phyloP scores from a whole-genome alignment of 2,888 invertebrate genomes.

The Serrognathus titanus region DNA sequence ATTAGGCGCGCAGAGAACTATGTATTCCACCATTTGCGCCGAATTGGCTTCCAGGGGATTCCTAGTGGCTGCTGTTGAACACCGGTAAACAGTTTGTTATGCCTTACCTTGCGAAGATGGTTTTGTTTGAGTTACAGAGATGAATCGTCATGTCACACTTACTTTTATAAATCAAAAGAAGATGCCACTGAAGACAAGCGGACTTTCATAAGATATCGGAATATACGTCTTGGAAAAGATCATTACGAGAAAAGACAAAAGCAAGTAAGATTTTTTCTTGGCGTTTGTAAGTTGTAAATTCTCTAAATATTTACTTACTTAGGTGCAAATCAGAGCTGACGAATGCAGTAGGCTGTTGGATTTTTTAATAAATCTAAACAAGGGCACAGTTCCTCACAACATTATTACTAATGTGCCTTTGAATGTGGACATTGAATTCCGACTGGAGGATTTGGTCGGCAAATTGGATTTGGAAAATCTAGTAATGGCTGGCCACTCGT shows the following conservation, averaged over 20 bases:
- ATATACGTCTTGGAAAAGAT: slow-evolving; percentile 41
- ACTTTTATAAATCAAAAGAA: slow-evolving; percentile 46
- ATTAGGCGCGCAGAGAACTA: slow-evolving; percentile 58
- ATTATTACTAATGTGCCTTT: slow-evolving; percentile 43
- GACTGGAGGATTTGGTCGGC: slow-evolving; percentile 42
- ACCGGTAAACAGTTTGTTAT: slow-evolving; percentile 48
- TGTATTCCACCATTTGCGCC: slow-evolving; percentile 58
- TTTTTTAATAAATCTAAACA: slow-evolving; percentile 50
- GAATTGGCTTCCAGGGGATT: slow-evolving; percentile 65
- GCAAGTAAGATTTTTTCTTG: slow-evolving; percentile 32
- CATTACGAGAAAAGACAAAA: slow-evolving; percentile 45
- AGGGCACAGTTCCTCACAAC: slow-evolving; percentile 50
- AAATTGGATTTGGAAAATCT: slow-evolving; percentile 49
- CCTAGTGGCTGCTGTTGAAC: slow-evolving; percentile 63
- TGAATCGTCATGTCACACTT: slow-evolving; percentile 49
- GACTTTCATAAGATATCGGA: slow-evolving; percentile 40
- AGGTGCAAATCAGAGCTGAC: slow-evolving; percentile 51
- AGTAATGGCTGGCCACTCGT: slow-evolving; percentile 62
- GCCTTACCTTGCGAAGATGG: neutral
- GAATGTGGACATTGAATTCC: slow-evolving; percentile 30
- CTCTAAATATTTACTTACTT: slow-evolving; percentile 6
- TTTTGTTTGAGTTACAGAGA: slow-evolving; percentile 35
- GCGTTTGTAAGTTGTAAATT: neutral
- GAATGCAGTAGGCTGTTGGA: slow-evolving; percentile 54
- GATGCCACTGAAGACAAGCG: slow-evolving; percentile 39